Percentiles rank a stretch among this genome's conserved stretches.
Conservation (phyloP, 1,140 invertebrate genomes). For the Catajapyx aquilonaris region DNA sequence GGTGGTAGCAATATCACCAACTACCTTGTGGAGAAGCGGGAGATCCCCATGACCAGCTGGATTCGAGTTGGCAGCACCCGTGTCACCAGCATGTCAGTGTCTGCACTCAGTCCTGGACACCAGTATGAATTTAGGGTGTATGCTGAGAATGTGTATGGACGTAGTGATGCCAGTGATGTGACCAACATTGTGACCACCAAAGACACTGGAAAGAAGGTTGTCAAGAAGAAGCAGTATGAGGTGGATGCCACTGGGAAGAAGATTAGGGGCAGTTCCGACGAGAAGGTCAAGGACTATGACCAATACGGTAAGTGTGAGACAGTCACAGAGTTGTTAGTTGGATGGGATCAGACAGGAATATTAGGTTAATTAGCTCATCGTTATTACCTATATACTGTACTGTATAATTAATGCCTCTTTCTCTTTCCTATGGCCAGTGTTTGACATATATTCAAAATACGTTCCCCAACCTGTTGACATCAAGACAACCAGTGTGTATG, state of each 20-base stretch:
- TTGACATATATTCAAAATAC: slow-evolving; percentile 93
- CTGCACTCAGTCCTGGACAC: slow-evolving; percentile 64
- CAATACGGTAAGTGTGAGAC: slow-evolving; percentile 45
- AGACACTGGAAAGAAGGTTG: slow-evolving; percentile 52
- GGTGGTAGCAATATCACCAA: slow-evolving; percentile 88
- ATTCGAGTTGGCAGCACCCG: slow-evolving; percentile 81
- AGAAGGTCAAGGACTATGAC: slow-evolving; percentile 84
- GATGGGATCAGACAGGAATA: not conserved
- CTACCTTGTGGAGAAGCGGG: slow-evolving; percentile 82
- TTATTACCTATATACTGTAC: not conserved
- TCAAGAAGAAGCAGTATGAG: slow-evolving; percentile 52
- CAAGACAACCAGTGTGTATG: slow-evolving; percentile 83
- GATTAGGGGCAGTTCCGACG: slow-evolving; percentile 72
- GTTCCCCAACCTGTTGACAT: slow-evolving; percentile 92
- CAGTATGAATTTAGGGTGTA: slow-evolving; percentile 93
- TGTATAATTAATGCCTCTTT: slow-evolving; percentile 8
- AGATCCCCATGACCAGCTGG: slow-evolving; percentile 86
- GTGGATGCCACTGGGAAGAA: slow-evolving; percentile 82
- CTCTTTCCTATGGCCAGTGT: slow-evolving; percentile 35
- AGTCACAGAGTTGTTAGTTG: slow-evolving; percentile 3
- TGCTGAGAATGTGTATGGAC: slow-evolving; percentile 90
- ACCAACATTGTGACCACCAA: slow-evolving; percentile 64
- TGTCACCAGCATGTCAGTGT: slow-evolving; percentile 78
- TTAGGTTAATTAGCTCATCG: slow-evolving; percentile 3
- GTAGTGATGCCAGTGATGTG: slow-evolving; percentile 74